Evolutionary conservation across 30 jellyfish, hydroid and myxozoan species (phyloP), one percentile per base, ranked within the genome.

Genomic region (Rhopilema esculentum): DNA sequence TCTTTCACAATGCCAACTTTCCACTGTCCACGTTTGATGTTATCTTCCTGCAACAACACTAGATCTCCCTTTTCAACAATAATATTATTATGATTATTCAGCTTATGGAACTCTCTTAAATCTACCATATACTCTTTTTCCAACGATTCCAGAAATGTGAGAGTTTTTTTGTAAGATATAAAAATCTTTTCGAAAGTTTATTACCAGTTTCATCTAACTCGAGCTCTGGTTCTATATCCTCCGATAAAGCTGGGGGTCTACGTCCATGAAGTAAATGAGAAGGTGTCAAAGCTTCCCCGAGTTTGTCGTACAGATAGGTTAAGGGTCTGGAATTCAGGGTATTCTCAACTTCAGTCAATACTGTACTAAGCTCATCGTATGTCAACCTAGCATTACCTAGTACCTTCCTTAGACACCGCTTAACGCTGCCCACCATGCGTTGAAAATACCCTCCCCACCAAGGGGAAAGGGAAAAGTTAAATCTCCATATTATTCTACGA

Each of bases 381-480:
- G 79, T 69, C 66, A 83, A 51, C 53, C 86, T 83, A 23, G 86
- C 77, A 69, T 83, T 72, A 48, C 92, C 92, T 30, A 83, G 23
- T 26, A 50, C 70, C 79, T 69, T 72, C 27, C 67, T 69, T 16
- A 83, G 66, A 48, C 92, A 69, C 17, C 87, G 86, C 67, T 70
- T 83, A 4, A 83, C 92, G 28, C 79, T 32, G 6, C 79, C 80
- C 20, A 77, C 76, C 91, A 65, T 75, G 21, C 78, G 25, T 66
- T 87, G 90, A 22, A 63, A 87, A 52, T 63, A 65, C 77, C 89
- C 95, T 23, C 90, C 95, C 89, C 85, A 66, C 79, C 90, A 77
- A 0, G 95, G 95, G 7, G 95, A 33, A 16, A 33, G 86, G 78
- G 90, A 79, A 69, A 72, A 26, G 29, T 83, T 83, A 79, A 69